Conservation (phyloP, 2,888 invertebrate species). For the Ophion costatus region DNA sequence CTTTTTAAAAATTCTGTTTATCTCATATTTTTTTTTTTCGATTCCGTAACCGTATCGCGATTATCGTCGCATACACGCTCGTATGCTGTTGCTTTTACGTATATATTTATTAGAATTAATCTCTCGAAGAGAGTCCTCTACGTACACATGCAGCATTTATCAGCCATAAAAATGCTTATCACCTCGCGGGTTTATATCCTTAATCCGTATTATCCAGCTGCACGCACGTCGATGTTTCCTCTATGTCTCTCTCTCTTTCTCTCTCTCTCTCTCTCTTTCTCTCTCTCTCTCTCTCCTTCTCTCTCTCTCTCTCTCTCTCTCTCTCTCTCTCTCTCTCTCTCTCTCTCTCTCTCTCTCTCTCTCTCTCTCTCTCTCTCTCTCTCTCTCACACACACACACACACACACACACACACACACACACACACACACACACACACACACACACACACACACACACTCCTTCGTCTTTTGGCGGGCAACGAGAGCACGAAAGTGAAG, state of each 20-base stretch:
- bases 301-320: no score
- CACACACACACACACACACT: no score
- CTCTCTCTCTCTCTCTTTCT: neutral
- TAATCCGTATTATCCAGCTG: slow-evolving; percentile 63
- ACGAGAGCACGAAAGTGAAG: slow-evolving; percentile 19
- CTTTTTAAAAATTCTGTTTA: no score
- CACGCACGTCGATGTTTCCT: slow-evolving; percentile 49
- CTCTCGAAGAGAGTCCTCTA: slow-evolving; percentile 24
- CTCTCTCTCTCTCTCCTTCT: no score
- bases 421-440: no score
- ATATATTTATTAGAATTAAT: slow-evolving; percentile 53
- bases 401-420: no score
- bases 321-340: no score
- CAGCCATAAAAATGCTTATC: slow-evolving; percentile 60
- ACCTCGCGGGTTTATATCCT: slow-evolving; percentile 54
- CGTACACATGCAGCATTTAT: slow-evolving; percentile 47
- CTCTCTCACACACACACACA: no score
- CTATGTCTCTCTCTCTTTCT: slow-evolving; percentile 1
- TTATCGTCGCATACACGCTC: neutral
- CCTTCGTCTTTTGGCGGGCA: neutral
- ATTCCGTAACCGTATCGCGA: neutral
- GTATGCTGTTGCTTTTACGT: neutral
- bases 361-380: no score
- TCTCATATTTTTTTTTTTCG: neutral
- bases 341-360: no score